phyloP scores from a whole-genome alignment of 2,113 vertebrate species.

The Cyanocitta stelleri region DNA sequence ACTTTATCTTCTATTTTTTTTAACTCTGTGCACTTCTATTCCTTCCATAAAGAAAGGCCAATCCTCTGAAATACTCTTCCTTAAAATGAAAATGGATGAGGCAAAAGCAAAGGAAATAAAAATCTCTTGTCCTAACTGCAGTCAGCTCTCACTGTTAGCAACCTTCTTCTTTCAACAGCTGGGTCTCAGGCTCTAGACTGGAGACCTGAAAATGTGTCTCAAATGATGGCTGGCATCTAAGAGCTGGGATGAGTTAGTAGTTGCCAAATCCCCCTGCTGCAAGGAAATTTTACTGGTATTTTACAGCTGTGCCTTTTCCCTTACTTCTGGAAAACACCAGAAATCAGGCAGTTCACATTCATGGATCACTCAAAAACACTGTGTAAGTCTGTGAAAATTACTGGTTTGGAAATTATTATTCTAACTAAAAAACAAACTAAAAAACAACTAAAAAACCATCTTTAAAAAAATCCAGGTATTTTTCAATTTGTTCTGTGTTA shows the following conservation, averaged over 20 bases:
- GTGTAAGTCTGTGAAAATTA: not conserved
- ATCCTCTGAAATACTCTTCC: not conserved
- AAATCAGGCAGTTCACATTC: not conserved
- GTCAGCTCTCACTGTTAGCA: not conserved
- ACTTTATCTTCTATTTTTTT: not conserved
- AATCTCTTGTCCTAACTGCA: not conserved
- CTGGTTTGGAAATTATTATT: not conserved
- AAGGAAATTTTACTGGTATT: not conserved
- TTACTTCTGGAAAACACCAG: not conserved
- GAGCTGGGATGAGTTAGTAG: not conserved
- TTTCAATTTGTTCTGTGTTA: slow-evolving; percentile 45
- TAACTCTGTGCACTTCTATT: not conserved
- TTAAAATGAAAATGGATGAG: not conserved
- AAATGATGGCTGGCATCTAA: not conserved
- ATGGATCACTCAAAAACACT: not conserved
- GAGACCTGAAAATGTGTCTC: not conserved
- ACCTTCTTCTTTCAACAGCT: not conserved
- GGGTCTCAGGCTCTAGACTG: not conserved
- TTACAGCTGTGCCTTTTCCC: not conserved
- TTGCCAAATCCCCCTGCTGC: not conserved
- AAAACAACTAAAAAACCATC: not conserved
- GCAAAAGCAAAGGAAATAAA: not conserved
- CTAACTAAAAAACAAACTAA: not conserved
- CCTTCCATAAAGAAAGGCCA: not conserved
- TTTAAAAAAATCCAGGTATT: not conserved